These are phyloP conservation scores for Macroteleia sp. DNA, from an alignment of 2,888 invertebrate species.

Conservation along the genomic window DNA sequence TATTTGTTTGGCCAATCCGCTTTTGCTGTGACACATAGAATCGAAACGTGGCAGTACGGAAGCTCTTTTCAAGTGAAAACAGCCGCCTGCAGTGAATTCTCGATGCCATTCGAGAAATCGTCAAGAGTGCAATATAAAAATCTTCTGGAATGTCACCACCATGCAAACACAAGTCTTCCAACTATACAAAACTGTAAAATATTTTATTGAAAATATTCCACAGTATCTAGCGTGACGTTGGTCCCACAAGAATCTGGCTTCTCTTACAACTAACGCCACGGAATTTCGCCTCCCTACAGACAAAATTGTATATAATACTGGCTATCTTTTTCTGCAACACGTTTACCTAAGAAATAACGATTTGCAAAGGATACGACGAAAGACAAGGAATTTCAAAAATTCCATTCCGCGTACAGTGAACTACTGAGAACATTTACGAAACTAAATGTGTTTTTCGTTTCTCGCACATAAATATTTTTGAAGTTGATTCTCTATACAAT, in stretches of 20 bases:
- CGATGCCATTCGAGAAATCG: constrained; percentile 44
- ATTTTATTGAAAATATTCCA: constrained; percentile 74
- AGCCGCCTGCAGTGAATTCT: constrained; percentile 46
- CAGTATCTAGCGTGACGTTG: constrained; percentile 37
- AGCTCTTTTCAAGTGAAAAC: constrained; percentile 30
- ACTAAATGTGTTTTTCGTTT: constrained; percentile 43
- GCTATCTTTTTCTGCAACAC: constrained; percentile 22
- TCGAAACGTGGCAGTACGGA: constrained; percentile 39
- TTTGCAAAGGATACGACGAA: constrained; percentile 29
- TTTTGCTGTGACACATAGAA: constrained; percentile 55
- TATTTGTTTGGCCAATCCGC: constrained; percentile 57
- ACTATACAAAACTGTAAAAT: constrained; percentile 67
- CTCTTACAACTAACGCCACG: constrained; percentile 64
- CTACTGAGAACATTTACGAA: constrained; percentile 8
- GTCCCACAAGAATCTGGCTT: constrained; percentile 71
- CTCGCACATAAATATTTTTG: too few relatives aligned
- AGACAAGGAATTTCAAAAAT: constrained; percentile 44
- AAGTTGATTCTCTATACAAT: too few relatives aligned
- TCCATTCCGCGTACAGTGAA: constrained; percentile 39
- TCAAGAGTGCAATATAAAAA: constrained; percentile 61
- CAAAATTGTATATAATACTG: constrained; percentile 35
- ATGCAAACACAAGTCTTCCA: constrained; percentile 55
- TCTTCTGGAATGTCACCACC: constrained; percentile 53
- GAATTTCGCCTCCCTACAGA: constrained; percentile 66
- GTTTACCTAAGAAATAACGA: constrained; percentile 54